Conservation (phyloP, 2,113 vertebrate species). For the Arothron firmamentum region DNA sequence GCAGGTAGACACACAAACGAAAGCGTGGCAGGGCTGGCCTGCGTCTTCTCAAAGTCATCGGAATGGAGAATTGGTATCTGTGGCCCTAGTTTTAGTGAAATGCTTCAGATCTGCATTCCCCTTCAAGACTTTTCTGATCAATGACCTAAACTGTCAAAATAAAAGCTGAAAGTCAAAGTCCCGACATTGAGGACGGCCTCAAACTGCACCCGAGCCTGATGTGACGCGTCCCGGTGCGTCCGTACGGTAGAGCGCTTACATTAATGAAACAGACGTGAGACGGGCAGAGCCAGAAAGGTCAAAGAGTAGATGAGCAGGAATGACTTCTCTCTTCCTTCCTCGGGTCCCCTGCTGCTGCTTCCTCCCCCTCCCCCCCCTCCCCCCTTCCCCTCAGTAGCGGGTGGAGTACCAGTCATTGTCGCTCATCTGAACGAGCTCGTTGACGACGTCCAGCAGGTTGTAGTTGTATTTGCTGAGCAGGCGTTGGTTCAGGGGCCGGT, state of each 20-base stretch:
- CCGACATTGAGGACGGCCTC: slow-evolving; percentile 1
- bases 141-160: neutral
- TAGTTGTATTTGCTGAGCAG: slow-evolving; percentile 87
- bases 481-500: slow-evolving; percentile 82
- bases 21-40: too few species aligned
- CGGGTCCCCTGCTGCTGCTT: too few species aligned
- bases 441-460: slow-evolving; percentile 89
- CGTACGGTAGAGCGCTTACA: neutral
- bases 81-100: neutral
- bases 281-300: slow-evolving; percentile 1
- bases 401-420: slow-evolving; percentile 85
- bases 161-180: slow-evolving; percentile 7
- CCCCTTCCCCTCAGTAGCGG: slow-evolving; percentile 75
- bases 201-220: slow-evolving; percentile 2
- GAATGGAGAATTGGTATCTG: too few species aligned
- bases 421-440: slow-evolving; percentile 85
- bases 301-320: slow-evolving; percentile 11
- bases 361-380: neutral
- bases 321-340: neutral
- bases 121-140: too few species aligned
- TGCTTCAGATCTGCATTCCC: too few species aligned
- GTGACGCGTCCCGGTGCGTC: slow-evolving; percentile 15
- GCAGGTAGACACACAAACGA: too few species aligned
- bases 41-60: too few species aligned
- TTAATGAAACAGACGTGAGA: slow-evolving; percentile 16